Base-by-base conservation (phyloP, 2,113 vertebrate species). In the Calidris pugnax region DNA sequence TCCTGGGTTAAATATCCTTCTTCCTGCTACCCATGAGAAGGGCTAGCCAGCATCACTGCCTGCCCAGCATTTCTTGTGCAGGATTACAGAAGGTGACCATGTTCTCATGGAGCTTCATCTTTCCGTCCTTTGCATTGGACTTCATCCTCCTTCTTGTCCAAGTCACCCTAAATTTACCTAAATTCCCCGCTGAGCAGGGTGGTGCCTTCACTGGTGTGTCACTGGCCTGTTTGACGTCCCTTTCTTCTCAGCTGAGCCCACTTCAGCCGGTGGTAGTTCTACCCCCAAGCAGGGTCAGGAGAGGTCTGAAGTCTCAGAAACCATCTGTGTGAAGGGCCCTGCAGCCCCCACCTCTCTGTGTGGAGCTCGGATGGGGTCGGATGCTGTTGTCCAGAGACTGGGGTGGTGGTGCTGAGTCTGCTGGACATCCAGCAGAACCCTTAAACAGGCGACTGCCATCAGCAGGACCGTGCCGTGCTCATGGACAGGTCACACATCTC, bases 401-500 rank as follows among this genome's bases (percentile, higher is more conserved):
- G 18, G 15, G 28, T 19, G 4, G 35, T 10, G 53, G 48, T 77
- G 85, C 75, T 57, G 87, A 60, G 55, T 84, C 60, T 26, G 39
- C 27, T 8, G 7, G 75, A 8, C 12, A 21, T 6, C 12, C n/a
- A 4, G 67, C 64, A 5, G 16, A 32, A 57, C 24, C 85, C 43
- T 19, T 1, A 6, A 32, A 28, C 20, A 2, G 0, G 1, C 4
- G 13, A 8, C 37, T 62, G 43, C 75, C 56, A 24, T 9, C 33
- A 4, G 48, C 32, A 13, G 75, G 66, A 2, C 33, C 0, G 8
- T 10, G 22, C 48, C 2, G 0, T 14, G 53, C 69, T 32, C 9
- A 3, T 6, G 56, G 16, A 14, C 5, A 3, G 45, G 10, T 12
- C 48, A 0, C 0, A 9, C 22, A 2, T 16, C 1, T 10, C 57